phyloP scores from a whole-genome alignment of 2,797 vertebrate genomes.

The Phrynocephalus forsythii region DNA sequence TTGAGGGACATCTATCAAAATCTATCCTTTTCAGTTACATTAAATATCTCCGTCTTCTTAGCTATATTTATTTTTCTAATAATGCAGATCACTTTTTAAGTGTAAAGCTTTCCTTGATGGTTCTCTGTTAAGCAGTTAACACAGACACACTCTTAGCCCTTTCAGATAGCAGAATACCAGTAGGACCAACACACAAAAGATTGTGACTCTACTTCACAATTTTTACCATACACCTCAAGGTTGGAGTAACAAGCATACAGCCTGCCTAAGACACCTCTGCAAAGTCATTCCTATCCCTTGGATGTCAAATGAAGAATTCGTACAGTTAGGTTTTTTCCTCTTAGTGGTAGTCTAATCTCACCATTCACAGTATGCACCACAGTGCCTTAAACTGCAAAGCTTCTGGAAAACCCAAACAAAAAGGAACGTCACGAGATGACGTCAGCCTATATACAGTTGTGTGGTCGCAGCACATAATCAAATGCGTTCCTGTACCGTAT shows the following conservation, averaged over 20 bases:
- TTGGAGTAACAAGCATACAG: slow-evolving; percentile 57
- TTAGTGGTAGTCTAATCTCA: slow-evolving; percentile 63
- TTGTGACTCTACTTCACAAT: slow-evolving; percentile 62
- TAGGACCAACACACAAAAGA: slow-evolving; percentile 52
- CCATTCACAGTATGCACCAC: slow-evolving; percentile 72
- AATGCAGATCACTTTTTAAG: slow-evolving; percentile 46
- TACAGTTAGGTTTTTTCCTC: slow-evolving; percentile 10
- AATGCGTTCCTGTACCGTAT: slow-evolving; percentile 89
- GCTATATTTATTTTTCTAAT: slow-evolving; percentile 40
- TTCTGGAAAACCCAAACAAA: slow-evolving; percentile 90
- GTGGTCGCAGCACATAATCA: slow-evolving; percentile 97
- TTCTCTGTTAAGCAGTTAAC: slow-evolving; percentile 44
- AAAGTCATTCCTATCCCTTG: slow-evolving; percentile 64
- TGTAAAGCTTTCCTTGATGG: slow-evolving; percentile 41
- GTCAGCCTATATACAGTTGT: slow-evolving; percentile 99
- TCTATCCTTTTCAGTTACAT: slow-evolving; percentile 13
- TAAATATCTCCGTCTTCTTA: slow-evolving; percentile 42
- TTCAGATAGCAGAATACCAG: slow-evolving; percentile 46
- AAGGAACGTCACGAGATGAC: slow-evolving; percentile 95
- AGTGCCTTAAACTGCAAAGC: slow-evolving; percentile 80
- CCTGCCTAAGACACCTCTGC: slow-evolving; percentile 37
- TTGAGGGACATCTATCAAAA: not conserved
- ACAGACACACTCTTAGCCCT: slow-evolving; percentile 41
- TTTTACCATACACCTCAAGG: slow-evolving; percentile 61
- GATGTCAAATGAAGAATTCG: slow-evolving; percentile 53